phyloP scores from a whole-genome alignment of 2,888 invertebrate genomes.

The Lasioglossum oenotherae region DNA sequence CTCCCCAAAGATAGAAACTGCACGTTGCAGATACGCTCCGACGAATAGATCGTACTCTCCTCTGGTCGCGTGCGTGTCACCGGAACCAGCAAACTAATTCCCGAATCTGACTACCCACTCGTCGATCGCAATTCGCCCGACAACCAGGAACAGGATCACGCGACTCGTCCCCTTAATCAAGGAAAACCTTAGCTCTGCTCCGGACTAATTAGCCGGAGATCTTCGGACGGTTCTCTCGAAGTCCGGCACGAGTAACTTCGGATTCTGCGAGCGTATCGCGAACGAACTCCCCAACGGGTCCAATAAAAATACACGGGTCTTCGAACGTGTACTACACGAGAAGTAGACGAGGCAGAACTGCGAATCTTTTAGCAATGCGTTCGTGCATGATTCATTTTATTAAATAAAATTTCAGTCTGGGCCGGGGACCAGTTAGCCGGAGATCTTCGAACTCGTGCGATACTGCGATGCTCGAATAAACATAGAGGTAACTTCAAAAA shows the following conservation, averaged over 20 bases:
- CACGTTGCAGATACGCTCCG: not conserved
- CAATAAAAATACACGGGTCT: not conserved
- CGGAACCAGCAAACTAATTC: not conserved
- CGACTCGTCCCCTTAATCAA: not conserved
- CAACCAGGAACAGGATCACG: not conserved
- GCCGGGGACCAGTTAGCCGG: no score
- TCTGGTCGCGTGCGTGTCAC: not conserved
- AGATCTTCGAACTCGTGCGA: no score
- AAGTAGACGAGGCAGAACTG: not conserved
- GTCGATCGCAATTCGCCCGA: not conserved
- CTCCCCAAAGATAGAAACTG: not conserved
- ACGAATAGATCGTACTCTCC: not conserved
- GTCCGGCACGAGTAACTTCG: not conserved
- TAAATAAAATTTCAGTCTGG: no score
- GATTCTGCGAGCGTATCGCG: not conserved
- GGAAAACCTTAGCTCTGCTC: not conserved
- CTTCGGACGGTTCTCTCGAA: not conserved
- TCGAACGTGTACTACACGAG: not conserved
- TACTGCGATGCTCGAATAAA: no score
- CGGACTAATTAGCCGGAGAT: not conserved
- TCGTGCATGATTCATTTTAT: no score
- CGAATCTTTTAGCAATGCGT: not conserved
- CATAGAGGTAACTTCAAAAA: no score
- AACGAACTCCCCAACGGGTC: not conserved
- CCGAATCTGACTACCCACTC: not conserved